Base-by-base conservation (phyloP, 2,113 vertebrate species). In the Regulus satrapa region DNA sequence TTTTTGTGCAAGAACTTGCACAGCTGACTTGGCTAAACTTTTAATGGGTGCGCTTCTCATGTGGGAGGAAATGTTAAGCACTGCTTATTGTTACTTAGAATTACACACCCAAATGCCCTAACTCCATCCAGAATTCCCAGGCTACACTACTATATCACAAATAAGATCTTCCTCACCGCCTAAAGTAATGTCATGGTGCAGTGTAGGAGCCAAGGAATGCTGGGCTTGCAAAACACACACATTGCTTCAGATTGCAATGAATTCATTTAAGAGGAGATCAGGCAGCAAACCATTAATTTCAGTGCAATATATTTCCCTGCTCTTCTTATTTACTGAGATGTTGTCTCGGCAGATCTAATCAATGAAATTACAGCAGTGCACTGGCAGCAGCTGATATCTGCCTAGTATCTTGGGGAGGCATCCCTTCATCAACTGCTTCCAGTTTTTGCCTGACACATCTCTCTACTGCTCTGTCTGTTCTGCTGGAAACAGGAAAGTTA, bases 1-100 rank as follows among this genome's bases (percentile, higher is more conserved):
- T 46, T 92, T 96, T 85, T 96, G 80, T 94, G 92, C 71, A 94
- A 90, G 88, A 89, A 94, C 82, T 88, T 88, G 71, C 58, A 85
- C 71, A 92, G 82, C 74, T 96, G 93, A 95, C 88, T 96, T 93
- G 85, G 67, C 85, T 94, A 95, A 96, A 94, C 82, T 90, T 95
- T 94, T 96, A 96, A 97, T 96, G 71, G 88, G 51, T 74, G 74
- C 0, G 48, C 43, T 94, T 88, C 43, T 62, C 41, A 87, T 80
- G 94, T 95, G 92, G 93, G 92, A 95, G 94, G 92, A 94, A 93
- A 96, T 32, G 55, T 91, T 94, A 96, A 96, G 55, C 79, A 62
- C 94, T 86, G 43, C 88, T 96, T 92, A 93, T 95, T 93, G 91
- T 91, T 96, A 73, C 87, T 94, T 79, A 82, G 48, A 69, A 40